Conservation (phyloP, 2,797 vertebrate species). For the Myripristis murdjan region DNA sequence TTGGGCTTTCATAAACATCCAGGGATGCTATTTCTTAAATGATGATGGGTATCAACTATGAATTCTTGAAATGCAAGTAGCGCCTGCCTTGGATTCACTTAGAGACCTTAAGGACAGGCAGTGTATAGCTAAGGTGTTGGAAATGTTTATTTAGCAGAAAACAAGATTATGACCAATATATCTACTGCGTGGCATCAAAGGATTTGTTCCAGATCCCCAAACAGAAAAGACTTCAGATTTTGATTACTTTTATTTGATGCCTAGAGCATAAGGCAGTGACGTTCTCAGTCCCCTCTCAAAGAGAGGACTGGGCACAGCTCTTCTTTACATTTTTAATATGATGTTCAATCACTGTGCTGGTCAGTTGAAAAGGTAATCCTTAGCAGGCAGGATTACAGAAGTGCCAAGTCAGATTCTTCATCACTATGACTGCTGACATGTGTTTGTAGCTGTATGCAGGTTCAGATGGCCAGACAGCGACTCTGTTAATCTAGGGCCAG, state of each 20-base stretch:
- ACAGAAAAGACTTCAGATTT: conserved; percentile 4
- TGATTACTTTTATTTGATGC: conserved; percentile 10
- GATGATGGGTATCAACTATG: conserved; percentile 18
- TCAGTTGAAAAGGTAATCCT: conserved; percentile 72
- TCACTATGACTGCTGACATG: conserved; percentile 68
- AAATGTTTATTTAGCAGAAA: not conserved
- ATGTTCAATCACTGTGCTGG: conserved; percentile 64
- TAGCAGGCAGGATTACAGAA: conserved; percentile 77
- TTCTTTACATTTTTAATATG: conserved; percentile 52
- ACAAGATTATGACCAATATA: conserved; percentile 1
- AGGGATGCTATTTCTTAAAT: conserved; percentile 6
- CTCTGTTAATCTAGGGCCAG: conserved; percentile 65
- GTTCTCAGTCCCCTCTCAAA: conserved; percentile 17
- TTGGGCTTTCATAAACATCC: conserved; percentile 3
- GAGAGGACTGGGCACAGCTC: conserved; percentile 26
- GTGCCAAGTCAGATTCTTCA: conserved; percentile 68
- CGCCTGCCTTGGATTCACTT: conserved; percentile 5
- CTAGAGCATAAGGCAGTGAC: conserved; percentile 5
- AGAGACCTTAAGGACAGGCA: not conserved
- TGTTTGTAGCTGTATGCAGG: conserved; percentile 57
- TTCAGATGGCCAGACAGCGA: conserved; percentile 56
- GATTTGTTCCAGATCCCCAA: not conserved
- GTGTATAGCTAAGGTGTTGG: not conserved
- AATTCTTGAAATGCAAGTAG: not conserved
- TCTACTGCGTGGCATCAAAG: not conserved